Evolutionary conservation across 2,113 vertebrate genomes (phyloP), one percentile per base, ranked within the genome.

Genomic region (Sardina pilchardus): DNA sequence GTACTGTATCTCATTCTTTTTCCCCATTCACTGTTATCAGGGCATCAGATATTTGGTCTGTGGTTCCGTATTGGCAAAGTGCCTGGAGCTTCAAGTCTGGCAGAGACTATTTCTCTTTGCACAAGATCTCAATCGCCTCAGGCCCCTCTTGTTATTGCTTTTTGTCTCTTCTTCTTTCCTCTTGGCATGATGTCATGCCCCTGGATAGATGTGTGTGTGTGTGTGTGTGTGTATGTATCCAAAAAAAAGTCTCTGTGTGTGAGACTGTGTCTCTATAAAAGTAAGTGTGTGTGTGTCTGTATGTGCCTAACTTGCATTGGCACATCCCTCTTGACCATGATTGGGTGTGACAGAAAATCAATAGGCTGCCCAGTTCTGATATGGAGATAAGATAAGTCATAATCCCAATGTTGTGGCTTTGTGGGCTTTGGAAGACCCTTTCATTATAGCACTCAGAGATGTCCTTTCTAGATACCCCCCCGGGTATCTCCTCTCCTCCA

Each of bases 281-380:
- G 93, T 67, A 10, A 9, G 59, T 63, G 59, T 63, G 59, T 63
- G 56, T 63, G 89, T 92, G 93, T 94, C 91, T 94, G 85, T 90
- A 93, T 26, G 24, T 8, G 59, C 59, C 59, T 67, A 10, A 67
- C 24, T 26, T 24, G 24, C 59, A 6, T 67, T 67, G 90, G 85
- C 83, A 87, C 91, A 90, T 94, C 92, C 83, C 94, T 95, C 94
- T 91, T 96, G 93, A 96, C 93, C 93, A 90, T 96, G 95, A 97
- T 97, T 93, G 90, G 92, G 87, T 94, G 92, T 97, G 97, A 96
- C 97, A 97, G 97, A 88, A 97, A 98, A 98, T 99, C 97, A 95
- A 97, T 99, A 96, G 92, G 95, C 95, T 96, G 96, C 95, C 94
- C 92, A 91, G 95, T 94, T 90, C 92, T 91, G 95, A 96, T 97